Conservation (phyloP, 2,797 vertebrate species). For the Crax fasciolata region DNA sequence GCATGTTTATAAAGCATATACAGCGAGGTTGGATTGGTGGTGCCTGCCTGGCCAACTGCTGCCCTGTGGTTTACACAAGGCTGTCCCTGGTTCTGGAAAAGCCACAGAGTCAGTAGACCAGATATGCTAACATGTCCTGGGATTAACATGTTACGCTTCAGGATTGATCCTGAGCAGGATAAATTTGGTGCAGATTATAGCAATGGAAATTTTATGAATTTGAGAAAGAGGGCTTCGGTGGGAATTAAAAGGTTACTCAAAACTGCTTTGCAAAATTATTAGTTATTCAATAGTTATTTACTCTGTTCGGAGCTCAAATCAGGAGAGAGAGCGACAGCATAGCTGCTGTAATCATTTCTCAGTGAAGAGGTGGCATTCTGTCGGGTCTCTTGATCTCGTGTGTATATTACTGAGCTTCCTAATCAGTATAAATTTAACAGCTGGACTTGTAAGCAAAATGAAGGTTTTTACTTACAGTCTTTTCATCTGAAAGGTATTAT, state of each 20-base stretch:
- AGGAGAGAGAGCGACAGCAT: not conserved
- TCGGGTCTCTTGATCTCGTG: not conserved
- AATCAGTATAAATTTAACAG: not conserved
- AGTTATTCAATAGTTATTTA: not conserved
- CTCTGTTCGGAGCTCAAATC: not conserved
- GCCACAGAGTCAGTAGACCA: not conserved
- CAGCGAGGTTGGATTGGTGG: not conserved
- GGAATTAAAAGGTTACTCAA: not conserved
- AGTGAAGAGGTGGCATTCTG: not conserved
- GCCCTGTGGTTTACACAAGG: conserved; percentile 27
- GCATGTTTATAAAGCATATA: not conserved
- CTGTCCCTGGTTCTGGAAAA: conserved; percentile 37
- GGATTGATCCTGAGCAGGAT: not conserved
- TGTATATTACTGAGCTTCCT: not conserved
- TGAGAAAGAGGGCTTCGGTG: not conserved
- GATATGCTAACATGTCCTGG: not conserved
- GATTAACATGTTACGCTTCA: not conserved
- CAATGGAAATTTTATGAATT: not conserved
- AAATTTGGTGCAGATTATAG: not conserved
- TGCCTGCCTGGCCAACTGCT: not conserved
- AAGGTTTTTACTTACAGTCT: not conserved
- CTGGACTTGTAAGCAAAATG: not conserved
- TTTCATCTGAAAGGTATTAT: not conserved
- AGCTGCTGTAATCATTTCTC: not conserved
- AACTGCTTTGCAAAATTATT: conserved; percentile 1